phyloP scores from a whole-genome alignment of 2,888 invertebrate species.

The Synanthedon myopaeformis region DNA sequence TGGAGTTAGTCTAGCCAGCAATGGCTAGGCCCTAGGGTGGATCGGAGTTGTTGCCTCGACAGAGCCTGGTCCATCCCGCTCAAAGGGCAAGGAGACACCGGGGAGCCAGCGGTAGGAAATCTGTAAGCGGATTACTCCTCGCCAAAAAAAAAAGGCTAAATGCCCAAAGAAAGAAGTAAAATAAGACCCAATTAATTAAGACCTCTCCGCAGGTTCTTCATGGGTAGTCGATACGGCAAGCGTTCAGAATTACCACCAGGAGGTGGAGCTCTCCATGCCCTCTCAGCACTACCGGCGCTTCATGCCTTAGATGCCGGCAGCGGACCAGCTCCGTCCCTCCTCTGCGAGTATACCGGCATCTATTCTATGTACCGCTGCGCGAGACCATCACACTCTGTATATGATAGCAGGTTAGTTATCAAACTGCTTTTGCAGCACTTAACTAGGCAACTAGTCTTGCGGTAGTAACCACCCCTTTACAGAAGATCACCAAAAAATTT shows the following conservation, averaged over 20 bases:
- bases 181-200: neutral
- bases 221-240: slow-evolving; percentile 46
- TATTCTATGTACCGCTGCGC: slow-evolving; percentile 25
- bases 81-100: no score
- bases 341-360: slow-evolving; percentile 31
- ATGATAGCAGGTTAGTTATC: neutral
- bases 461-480: no score
- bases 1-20: no score
- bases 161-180: no score
- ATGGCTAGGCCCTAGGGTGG: no score
- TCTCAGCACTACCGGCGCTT: neutral
- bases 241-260: slow-evolving; percentile 20
- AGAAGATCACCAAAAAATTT: no score
- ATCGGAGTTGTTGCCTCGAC: no score
- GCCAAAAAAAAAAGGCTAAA: no score
- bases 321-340: slow-evolving; percentile 1
- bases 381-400: neutral
- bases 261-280: neutral
- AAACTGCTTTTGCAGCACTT: neutral
- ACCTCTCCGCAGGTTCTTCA: slow-evolving; percentile 24
- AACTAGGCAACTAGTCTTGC: neutral
- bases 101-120: no score
- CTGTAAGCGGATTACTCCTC: no score
- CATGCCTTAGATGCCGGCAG: slow-evolving; percentile 1
- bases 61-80: no score